Conservation (phyloP, 1,140 invertebrate genomes). For the Heliconius hermathena region DNA sequence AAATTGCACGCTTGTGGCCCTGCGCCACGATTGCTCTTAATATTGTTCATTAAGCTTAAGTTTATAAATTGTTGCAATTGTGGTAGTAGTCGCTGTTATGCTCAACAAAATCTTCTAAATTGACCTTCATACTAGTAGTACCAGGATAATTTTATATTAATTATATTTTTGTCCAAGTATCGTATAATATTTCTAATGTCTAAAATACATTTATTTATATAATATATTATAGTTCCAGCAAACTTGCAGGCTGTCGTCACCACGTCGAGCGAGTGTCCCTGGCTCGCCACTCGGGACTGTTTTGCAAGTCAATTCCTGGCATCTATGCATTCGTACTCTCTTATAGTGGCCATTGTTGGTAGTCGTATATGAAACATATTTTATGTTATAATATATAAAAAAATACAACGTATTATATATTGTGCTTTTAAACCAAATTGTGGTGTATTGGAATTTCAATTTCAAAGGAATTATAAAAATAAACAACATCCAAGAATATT, state of each 20-base stretch:
- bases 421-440: too few relatives aligned
- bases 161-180: not conserved
- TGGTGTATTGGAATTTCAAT: too few relatives aligned
- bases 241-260: conserved; percentile 11
- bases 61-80: too few relatives aligned
- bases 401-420: too few relatives aligned
- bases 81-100: too few relatives aligned
- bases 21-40: too few relatives aligned
- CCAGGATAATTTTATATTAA: not conserved
- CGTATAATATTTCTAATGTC: not conserved
- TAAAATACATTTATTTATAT: not conserved
- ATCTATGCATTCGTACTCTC: conserved; percentile 2
- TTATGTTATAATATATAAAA: not conserved
- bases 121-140: too few relatives aligned
- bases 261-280: conserved; percentile 13
- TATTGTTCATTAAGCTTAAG: too few relatives aligned
- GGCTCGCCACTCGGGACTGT: conserved; percentile 10
- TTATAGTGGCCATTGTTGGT: not conserved
- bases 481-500: too few relatives aligned
- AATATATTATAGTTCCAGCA: not conserved
- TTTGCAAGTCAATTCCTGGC: conserved; percentile 29
- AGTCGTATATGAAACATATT: not conserved
- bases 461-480: too few relatives aligned
- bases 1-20: too few relatives aligned
- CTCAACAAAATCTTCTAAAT: too few relatives aligned